Conservation (phyloP, 2,797 vertebrate genomes). For the Molothrus aeneus region DNA sequence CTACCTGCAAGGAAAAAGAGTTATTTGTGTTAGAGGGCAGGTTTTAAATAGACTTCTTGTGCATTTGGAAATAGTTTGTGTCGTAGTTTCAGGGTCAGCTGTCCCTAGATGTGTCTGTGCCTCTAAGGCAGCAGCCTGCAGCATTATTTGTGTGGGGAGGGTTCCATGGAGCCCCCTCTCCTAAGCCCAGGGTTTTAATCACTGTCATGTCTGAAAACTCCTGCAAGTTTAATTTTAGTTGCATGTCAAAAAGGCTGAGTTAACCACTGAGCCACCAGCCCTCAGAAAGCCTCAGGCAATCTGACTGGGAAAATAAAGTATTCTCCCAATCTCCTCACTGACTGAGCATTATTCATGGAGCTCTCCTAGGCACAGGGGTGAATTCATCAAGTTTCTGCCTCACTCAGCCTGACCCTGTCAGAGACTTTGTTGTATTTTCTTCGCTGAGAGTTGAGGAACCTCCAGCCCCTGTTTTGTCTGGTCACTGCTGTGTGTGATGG, state of each 20-base stretch:
- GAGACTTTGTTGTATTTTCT: neutral
- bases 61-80: slow-evolving; percentile 25
- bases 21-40: slow-evolving; percentile 40
- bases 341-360: slow-evolving; percentile 11
- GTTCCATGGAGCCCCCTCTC: neutral
- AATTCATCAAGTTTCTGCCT: neutral
- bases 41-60: slow-evolving; percentile 41
- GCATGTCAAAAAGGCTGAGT: slow-evolving; percentile 28
- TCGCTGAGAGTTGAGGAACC: neutral
- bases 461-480: neutral
- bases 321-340: neutral
- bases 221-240: slow-evolving; percentile 58
- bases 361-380: neutral
- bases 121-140: neutral
- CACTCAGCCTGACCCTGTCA: neutral
- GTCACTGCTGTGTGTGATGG: neutral
- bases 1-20: slow-evolving; percentile 41
- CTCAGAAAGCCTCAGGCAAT: slow-evolving; percentile 16
- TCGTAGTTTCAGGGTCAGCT: slow-evolving; percentile 43
- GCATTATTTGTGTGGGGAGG: neutral
- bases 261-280: slow-evolving; percentile 37
- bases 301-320: neutral
- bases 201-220: slow-evolving; percentile 11
- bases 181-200: slow-evolving; percentile 16
- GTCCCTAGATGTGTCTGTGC: neutral